Conservation (phyloP, 2,113 vertebrate genomes). For the Pangasianodon gigas region DNA sequence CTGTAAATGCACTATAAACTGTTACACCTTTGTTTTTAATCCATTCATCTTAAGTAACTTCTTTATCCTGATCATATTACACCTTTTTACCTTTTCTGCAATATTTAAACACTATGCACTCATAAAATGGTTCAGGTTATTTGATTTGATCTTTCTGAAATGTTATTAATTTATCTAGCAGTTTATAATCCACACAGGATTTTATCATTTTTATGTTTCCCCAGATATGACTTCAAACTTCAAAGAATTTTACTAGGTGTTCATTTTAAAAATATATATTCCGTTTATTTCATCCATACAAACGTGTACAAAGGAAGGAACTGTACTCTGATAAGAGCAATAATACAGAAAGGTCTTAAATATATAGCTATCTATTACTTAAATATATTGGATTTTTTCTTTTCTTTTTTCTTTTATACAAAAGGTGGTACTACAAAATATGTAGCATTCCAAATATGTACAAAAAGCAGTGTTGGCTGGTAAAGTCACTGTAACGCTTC, state of each 20-base stretch:
- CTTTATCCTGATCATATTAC: background rate
- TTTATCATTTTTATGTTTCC: background rate
- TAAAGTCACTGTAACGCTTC: constrained; percentile 18
- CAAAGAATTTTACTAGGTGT: background rate
- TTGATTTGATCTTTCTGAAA: background rate
- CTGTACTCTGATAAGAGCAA: constrained; percentile 61
- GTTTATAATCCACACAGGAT: background rate
- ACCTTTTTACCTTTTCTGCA: background rate
- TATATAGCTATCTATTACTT: constrained; percentile 75
- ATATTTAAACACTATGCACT: background rate
- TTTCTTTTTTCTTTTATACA: constrained; percentile 42
- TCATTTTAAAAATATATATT: constrained; percentile 70
- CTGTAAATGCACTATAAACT: background rate
- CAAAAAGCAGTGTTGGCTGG: constrained; percentile 25
- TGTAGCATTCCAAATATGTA: constrained; percentile 52
- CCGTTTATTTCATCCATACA: constrained; percentile 65
- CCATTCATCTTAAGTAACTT: background rate
- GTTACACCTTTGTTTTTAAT: background rate
- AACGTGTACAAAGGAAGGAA: constrained; percentile 55
- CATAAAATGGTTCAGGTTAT: background rate
- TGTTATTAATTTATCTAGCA: background rate
- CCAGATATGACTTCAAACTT: background rate
- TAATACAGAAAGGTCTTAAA: constrained; percentile 66
- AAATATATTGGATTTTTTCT: constrained; percentile 62
- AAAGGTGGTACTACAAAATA: constrained; percentile 41